Base-by-base conservation (phyloP, 2,113 vertebrate genomes). In the Cynopterus brachyotis region DNA sequence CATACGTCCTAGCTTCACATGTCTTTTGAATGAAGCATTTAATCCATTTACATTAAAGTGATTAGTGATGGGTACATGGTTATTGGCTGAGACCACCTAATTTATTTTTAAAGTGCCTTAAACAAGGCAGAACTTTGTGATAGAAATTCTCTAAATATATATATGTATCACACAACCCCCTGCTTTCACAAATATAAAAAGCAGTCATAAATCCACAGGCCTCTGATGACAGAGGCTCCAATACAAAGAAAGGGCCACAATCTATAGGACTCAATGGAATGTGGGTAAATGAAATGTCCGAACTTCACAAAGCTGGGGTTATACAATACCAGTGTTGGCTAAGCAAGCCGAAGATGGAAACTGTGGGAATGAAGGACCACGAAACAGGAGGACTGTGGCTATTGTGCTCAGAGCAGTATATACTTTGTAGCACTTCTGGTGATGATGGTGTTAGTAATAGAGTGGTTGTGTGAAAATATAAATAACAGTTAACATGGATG, bases 121-220 rank as follows among this genome's bases (percentile, higher is more conserved):
- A 70, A 55, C 9, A 78, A 72, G 59, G 81, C 92, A 83, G 40
- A 75, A 40, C 45, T 42, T 3, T 70, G 26, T 59, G 70, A 16
- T 15, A 69, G 67, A 26, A 60, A 26, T 90, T 73, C n/a, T 91
- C 55, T 72, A 85, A 53, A 76, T 40, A 73, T 5, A 13, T 83
- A 79, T 75, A 70, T 30, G 12, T 69, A 60, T 20, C 72, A 42
- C 7, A 70, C 40, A 64, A 13, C 22, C 22, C 2, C 20, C 47
- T n/a, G 11, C 17, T 78, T 81, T 94, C 26, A 83, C 5, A 37
- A 85, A 94, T 75, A 45, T 45, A 62, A 73, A 73, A 73, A 82
- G 37, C 1, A 87, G 57, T n/a, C 37, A 70, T 30, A 91, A 91
- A 45, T 37, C 19, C 40, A 83, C 1, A 92, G 42, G 22, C 22